A percentile compares a stretch with the other conserved stretches of the same genome.
Evolutionary conservation across 2,888 invertebrate genomes (phyloP).

Genomic region (Drosophila austrosaltans): DNA sequence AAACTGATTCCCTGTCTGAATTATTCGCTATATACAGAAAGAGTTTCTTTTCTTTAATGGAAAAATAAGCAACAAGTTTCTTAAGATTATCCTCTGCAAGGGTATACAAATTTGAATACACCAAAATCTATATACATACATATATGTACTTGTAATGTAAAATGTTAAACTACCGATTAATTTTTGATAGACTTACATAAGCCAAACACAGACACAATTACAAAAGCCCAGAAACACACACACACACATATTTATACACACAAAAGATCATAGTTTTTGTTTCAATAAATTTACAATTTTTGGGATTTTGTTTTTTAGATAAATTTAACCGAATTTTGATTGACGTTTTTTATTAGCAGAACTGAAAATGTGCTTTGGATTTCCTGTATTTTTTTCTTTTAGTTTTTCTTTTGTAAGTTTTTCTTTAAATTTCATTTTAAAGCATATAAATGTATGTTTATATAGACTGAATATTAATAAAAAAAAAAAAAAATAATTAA

Average conservation of each 20-base stretch:
- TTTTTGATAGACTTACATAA: conserved; percentile 77
- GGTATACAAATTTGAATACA: conserved; percentile 18
- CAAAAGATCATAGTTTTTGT: conserved; percentile 14
- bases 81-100: not conserved
- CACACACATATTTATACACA: conserved; percentile 4
- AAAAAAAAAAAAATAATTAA: conserved; percentile 44
- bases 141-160: conserved; percentile 13
- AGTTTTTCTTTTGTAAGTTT: conserved; percentile 51
- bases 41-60: too few relatives aligned
- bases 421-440: conserved; percentile 56
- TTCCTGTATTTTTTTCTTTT: conserved; percentile 30
- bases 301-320: conserved; percentile 40
- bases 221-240: conserved; percentile 11
- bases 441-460: conserved; percentile 76
- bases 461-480: conserved; percentile 78
- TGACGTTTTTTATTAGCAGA: conserved; percentile 52
- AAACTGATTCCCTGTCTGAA: too few relatives aligned
- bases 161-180: conserved; percentile 52
- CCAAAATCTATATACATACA: not conserved
- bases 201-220: conserved; percentile 22
- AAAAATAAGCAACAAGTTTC: too few relatives aligned
- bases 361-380: conserved; percentile 63
- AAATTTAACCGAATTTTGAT: conserved; percentile 45
- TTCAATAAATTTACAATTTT: conserved; percentile 20
- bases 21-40: too few relatives aligned